Evolutionary conservation across 2,888 invertebrate genomes (phyloP), one percentile per base, ranked within the genome.

Genomic region (Agrochola circellaris): DNA sequence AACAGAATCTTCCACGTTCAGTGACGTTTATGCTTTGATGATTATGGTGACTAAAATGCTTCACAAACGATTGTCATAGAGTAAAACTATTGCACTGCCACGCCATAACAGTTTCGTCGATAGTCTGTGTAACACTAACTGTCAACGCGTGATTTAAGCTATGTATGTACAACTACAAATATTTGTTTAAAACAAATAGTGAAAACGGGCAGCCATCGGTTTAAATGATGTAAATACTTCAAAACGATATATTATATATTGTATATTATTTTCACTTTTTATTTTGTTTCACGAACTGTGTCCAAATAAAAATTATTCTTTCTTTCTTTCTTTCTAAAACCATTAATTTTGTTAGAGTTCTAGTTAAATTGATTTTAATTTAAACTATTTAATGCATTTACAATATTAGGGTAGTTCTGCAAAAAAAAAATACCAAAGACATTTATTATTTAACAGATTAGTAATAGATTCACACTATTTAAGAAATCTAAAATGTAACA

Each of bases 21-120:
- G 30, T 20, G 9, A 17, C n/a, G 17, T 23, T 17, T 42, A 13
- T 30, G 13, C n/a, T 9, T 48, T 66, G 13, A 15, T 15, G 13
- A 20, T 15, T 9, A 38, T 66, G 48, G 34, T 67, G 7, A 11
- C 15, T 20, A 26, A n/a, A 72, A n/a, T 20, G 51, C 38, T 30
- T 8, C 54, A 34, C n/a, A 26, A 1, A 17, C 23, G 26, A 26
- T 48, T 64, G 23, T 9, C 56, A n/a, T n/a, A 61, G 20, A 54
- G 65, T 65, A 65, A 76, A 75, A 70, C 60, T 60, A 75, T 75
- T 61, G 48, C 60, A 45, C 65, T 54, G 56, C 48, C 79, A 79
- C 13, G 26, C 15, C 4, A 72, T 73, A 61, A 72, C 66, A 68
- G 42, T 73, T 58, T 64, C 17, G 13, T 65, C 23, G 5, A 69